Evolutionary conservation across 2,113 vertebrate genomes (phyloP), one percentile per base, ranked within the genome.

Genomic region (Dasyornis broadbenti): DNA sequence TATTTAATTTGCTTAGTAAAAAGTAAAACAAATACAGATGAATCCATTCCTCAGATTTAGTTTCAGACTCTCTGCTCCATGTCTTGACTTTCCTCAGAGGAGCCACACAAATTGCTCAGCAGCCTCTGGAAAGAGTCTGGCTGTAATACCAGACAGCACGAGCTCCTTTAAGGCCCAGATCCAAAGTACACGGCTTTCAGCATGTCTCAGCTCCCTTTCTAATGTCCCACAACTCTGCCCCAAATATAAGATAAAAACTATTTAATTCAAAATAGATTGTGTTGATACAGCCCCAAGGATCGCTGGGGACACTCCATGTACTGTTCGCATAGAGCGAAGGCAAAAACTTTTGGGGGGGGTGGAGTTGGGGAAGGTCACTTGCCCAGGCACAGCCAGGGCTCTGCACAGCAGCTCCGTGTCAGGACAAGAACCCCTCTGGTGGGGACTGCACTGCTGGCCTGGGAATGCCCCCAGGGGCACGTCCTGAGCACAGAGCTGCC

Each of bases 391-490:
- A 30, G 5, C 15, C 0, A 0, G 0, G 11, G 73, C 63, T 37
- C 52, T 33, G 27, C 30, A 30, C 30, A 21, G 28, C 50, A 65
- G 21, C 37, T 27, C n/a, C n/a, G n/a, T 0, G 24, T 22, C 63
- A 70, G 37, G 26, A 35, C 11, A 71, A 23, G 54, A 63, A 37
- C 15, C 26, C 0, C 0, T 7, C 16, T 3, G 16, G 14, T 44
- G 49, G 45, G 71, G 75, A 8, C 27, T 3, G 6, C 16, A 2
- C 23, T 47, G 54, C 35, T 78, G 26, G 15, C 35, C 16, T 7
- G 33, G 68, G 39, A 37, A 22, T 0, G 0, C 18, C 18, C 14
- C 57, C 1, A 1, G 2, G 15, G 11, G 11, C 16, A 15, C 0
- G n/a, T 37, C 73, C 24, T 47, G 54, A 53, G 59, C 35, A 23